Evolutionary conservation across 30 jellyfish, hydroid and myxozoan genomes (phyloP).

Genomic region (Cassiopea xamachana): DNA sequence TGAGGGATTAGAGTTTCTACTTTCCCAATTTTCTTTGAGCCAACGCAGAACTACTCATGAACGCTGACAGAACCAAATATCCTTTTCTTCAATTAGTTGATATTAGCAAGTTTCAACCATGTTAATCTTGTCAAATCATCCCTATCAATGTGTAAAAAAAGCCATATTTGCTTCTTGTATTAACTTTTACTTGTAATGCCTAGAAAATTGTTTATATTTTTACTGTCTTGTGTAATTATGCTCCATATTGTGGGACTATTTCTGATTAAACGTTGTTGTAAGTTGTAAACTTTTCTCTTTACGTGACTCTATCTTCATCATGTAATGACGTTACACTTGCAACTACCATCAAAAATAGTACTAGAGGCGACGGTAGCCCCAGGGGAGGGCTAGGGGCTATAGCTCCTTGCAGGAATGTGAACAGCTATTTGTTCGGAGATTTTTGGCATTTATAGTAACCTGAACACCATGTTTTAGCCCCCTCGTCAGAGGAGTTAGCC

Average conservation of each 20-base stretch:
- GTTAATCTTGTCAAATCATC: neutral
- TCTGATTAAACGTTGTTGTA: neutral
- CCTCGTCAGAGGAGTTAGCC: too few relatives aligned
- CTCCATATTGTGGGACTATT: neutral
- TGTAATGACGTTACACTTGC: too few relatives aligned
- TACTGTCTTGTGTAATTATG: neutral
- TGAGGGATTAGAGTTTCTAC: neutral
- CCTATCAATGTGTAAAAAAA: neutral
- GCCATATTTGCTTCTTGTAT: neutral
- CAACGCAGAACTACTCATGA: neutral
- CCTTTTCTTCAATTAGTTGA: neutral
- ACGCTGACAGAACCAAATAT: neutral
- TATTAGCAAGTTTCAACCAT: neutral
- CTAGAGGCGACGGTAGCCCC: too few relatives aligned
- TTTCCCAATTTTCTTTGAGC: neutral
- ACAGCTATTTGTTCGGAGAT: too few relatives aligned
- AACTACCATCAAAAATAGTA: too few relatives aligned
- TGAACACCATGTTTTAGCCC: too few relatives aligned
- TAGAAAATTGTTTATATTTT: neutral
- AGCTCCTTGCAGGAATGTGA: too few relatives aligned
- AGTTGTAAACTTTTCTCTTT: too few relatives aligned
- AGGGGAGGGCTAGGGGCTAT: too few relatives aligned
- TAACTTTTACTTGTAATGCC: neutral
- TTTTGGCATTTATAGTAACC: too few relatives aligned
- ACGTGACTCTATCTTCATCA: too few relatives aligned